Base-by-base conservation (phyloP, 2,113 vertebrate species). In the Struthio camelus region DNA sequence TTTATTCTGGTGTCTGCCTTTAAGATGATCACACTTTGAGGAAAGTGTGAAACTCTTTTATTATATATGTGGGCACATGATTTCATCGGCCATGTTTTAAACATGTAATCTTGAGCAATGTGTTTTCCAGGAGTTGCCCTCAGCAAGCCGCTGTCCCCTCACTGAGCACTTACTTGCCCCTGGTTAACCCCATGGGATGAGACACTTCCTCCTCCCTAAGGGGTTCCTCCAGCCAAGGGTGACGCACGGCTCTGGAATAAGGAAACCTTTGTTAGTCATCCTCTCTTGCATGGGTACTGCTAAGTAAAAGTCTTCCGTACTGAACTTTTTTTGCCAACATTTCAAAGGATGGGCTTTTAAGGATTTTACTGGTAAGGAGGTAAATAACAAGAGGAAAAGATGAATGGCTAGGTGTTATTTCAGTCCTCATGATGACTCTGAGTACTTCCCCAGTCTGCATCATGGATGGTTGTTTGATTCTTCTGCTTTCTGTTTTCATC, bases 321-420 rank as follows among this genome's bases (percentile, higher is more conserved):
- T 14, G 51, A 71, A 56, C 75, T 64, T 22, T 67, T 56, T 81
- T 76, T 56, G 44, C 62, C 77, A 62, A 1, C 30, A 12, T 44
- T 76, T 79, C 38, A 50, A 48, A 62, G 46, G 62, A 44, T n/a
- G 46, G 54, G 59, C 59, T 50, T 62, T 69, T 67, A 61, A 32
- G 5, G 66, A 40, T 84, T 30, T 20, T 50, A 70, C 73, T 73
- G 44, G 7, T 75, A 50, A 56, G 76, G 83, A 93, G 54, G 19
- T 58, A 85, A 30, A 56, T 53, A 87, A 76, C 69, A 78, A 78
- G 51, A 80, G 59, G 56, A 2, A 22, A 28, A 56, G 20, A 38
- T 82, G 64, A 85, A 91, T 80, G 51, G 14, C 50, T 62, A 50
- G 86, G 83, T 94, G 80, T 84, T 89, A 72, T 62, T 96, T 84